Evolutionary conservation across 2,797 vertebrate genomes (phyloP).

Genomic region (Hoplostethus mediterraneus): DNA sequence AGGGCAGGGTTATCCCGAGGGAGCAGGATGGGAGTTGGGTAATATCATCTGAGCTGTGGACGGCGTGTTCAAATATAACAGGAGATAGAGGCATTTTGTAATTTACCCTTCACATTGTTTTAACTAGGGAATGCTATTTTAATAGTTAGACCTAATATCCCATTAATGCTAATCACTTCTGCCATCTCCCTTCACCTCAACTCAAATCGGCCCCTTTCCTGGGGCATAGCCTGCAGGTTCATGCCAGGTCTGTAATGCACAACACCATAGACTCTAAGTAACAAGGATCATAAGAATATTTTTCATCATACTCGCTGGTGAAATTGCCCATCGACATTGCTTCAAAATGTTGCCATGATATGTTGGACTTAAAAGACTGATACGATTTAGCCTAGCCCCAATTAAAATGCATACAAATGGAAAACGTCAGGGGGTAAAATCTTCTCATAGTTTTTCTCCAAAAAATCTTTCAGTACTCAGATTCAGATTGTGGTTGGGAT

Average conservation of each 20-base stretch:
- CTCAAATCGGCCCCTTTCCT: neutral
- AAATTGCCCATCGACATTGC: too few species aligned
- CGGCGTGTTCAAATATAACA: slow-evolving; percentile 11
- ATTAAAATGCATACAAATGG: too few species aligned
- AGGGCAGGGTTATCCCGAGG: slow-evolving; percentile 23
- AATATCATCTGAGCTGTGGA: slow-evolving; percentile 5
- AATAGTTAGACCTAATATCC: too few species aligned
- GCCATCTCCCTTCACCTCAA: neutral
- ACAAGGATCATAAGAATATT: too few species aligned
- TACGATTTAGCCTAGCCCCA: too few species aligned
- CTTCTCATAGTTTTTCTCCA: too few species aligned
- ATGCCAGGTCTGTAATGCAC: neutral
- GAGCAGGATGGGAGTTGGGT: slow-evolving; percentile 15
- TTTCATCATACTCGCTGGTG: too few species aligned
- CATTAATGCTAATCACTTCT: neutral
- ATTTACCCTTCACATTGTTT: neutral
- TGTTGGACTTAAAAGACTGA: neutral
- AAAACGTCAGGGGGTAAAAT: too few species aligned
- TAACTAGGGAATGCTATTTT: neutral
- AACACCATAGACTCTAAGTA: neutral
- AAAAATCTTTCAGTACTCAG: too few species aligned
- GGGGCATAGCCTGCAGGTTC: neutral
- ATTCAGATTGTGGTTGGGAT: too few species aligned
- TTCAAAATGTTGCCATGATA: neutral
- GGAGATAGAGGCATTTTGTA: slow-evolving; percentile 1